A percentile compares a stretch with the other conserved stretches of the same genome.
phyloP scores from a whole-genome alignment of 2,888 invertebrate genomes.

The Drosophila seclusa region DNA sequence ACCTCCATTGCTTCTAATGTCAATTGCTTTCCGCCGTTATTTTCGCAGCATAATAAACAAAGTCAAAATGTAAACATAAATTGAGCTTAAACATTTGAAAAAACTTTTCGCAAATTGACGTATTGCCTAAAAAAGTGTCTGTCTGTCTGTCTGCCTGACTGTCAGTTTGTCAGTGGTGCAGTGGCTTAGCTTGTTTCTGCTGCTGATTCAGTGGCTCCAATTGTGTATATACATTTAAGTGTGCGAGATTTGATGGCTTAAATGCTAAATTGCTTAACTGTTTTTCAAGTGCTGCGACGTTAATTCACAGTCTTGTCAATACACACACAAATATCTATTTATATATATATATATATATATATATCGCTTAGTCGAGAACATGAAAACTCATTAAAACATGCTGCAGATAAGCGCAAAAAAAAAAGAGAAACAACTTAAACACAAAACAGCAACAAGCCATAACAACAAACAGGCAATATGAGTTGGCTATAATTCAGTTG shows the following conservation, averaged over 20 bases:
- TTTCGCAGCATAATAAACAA: conserved; percentile 34
- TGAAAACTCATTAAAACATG: conserved; percentile 64
- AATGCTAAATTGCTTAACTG: conserved; percentile 61
- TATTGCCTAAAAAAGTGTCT: conserved; percentile 44
- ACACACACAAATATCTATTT: background rate
- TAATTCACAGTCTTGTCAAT: conserved; percentile 74
- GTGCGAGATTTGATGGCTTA: conserved; percentile 48
- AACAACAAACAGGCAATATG: conserved; percentile 34
- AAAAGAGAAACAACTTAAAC: conserved; percentile 1
- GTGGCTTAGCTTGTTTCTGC: conserved; percentile 20
- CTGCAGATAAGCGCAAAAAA: conserved; percentile 51
- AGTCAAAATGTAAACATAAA: conserved; percentile 63
- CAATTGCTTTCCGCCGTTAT: conserved; percentile 27
- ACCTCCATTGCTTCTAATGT: conserved; percentile 44
- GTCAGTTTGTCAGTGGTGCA: conserved; percentile 6
- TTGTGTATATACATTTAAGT: conserved; percentile 19
- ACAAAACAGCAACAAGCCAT: conserved; percentile 23
- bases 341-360: background rate
- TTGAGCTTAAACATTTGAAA: conserved; percentile 65
- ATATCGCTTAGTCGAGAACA: conserved; percentile 49
- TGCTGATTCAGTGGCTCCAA: conserved; percentile 37
- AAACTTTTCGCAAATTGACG: conserved; percentile 75
- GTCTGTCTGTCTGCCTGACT: conserved; percentile 16
- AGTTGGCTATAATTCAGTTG: conserved; percentile 61
- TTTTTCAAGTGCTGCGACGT: conserved; percentile 66